Percentiles rank a stretch among this genome's conserved stretches.
These are phyloP conservation scores for Chondrilla cf. caribensis DNA, from an alignment of 37 sponge, comb jelly and placozoan genomes.

Conservation along the genomic window DNA sequence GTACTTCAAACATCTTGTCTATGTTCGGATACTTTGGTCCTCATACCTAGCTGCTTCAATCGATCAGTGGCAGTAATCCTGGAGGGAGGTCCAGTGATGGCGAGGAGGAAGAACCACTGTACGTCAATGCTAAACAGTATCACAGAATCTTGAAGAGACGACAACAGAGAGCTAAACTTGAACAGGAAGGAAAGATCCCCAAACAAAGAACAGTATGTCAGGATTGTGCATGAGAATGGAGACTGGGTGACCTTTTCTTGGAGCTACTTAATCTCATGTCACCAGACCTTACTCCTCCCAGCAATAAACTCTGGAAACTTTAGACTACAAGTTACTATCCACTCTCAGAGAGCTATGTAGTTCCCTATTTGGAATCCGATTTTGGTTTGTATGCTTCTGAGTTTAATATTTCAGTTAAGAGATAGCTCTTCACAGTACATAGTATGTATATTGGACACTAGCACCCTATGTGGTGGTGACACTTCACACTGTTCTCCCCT, in stretches of 20 bases:
- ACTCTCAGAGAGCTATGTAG: no score
- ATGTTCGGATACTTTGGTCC: no score
- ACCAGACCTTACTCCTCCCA: background rate
- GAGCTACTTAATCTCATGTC: background rate
- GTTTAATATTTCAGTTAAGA: no score
- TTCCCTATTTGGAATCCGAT: no score
- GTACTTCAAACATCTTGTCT: no score
- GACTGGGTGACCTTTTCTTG: background rate
- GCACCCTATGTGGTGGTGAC: no score
- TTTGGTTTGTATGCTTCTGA: no score
- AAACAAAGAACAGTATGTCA: slow-evolving; percentile 82
- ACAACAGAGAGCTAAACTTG: slow-evolving; percentile 88
- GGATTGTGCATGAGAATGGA: no score
- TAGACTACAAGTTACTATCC: no score
- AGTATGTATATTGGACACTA: no score
- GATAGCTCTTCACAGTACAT: no score
- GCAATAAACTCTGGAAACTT: background rate
- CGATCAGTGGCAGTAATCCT: background rate
- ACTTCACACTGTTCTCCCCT: no score
- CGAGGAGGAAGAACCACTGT: slow-evolving; percentile 91
- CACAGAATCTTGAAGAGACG: slow-evolving; percentile 91
- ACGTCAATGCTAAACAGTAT: slow-evolving; percentile 99
- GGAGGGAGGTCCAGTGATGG: background rate
- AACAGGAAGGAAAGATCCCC: slow-evolving; percentile 92
- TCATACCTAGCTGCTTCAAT: background rate